Percentiles rank a stretch among this genome's conserved stretches.
These are phyloP conservation scores for Pygocentrus nattereri DNA, from an alignment of 2,797 vertebrate genomes.

Conservation along the genomic window DNA sequence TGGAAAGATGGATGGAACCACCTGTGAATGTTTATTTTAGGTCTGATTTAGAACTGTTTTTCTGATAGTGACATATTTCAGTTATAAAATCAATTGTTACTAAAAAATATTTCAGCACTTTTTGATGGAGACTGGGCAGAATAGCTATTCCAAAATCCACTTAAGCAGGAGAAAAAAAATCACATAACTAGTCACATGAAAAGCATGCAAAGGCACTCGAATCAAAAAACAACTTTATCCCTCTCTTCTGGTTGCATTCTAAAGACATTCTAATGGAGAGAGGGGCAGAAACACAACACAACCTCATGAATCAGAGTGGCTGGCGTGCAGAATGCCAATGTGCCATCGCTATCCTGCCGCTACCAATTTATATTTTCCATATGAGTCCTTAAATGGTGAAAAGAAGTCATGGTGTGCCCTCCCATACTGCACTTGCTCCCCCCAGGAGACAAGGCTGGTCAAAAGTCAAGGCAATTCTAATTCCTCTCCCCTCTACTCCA, in stretches of 20 bases:
- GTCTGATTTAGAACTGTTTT: no score
- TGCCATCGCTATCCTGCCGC: slow-evolving; percentile 70
- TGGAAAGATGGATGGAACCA: no score
- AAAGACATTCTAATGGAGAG: slow-evolving; percentile 74
- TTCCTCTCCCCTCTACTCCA: slow-evolving; percentile 73
- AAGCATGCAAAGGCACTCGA: slow-evolving; percentile 49
- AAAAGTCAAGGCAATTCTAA: slow-evolving; percentile 85
- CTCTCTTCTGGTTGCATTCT: slow-evolving; percentile 62
- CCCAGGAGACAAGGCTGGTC: slow-evolving; percentile 77
- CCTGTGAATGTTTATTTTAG: no score
- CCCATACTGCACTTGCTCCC: slow-evolving; percentile 61
- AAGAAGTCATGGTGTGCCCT: slow-evolving; percentile 76
- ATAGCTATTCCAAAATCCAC: slow-evolving; percentile 16
- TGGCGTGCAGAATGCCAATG: slow-evolving; percentile 75
- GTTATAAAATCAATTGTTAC: background rate
- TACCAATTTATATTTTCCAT: slow-evolving; percentile 85
- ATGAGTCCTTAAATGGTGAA: slow-evolving; percentile 77
- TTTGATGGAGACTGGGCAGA: slow-evolving; percentile 30
- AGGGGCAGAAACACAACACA: slow-evolving; percentile 72
- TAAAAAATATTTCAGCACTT: slow-evolving; percentile 25
- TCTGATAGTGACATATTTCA: no score
- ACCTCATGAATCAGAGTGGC: slow-evolving; percentile 76
- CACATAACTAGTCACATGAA: slow-evolving; percentile 43
- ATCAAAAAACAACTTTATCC: slow-evolving; percentile 60
- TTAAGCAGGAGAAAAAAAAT: slow-evolving; percentile 26